phyloP scores from a whole-genome alignment of 2,888 invertebrate genomes.

The Drosophila nigritarsus region DNA sequence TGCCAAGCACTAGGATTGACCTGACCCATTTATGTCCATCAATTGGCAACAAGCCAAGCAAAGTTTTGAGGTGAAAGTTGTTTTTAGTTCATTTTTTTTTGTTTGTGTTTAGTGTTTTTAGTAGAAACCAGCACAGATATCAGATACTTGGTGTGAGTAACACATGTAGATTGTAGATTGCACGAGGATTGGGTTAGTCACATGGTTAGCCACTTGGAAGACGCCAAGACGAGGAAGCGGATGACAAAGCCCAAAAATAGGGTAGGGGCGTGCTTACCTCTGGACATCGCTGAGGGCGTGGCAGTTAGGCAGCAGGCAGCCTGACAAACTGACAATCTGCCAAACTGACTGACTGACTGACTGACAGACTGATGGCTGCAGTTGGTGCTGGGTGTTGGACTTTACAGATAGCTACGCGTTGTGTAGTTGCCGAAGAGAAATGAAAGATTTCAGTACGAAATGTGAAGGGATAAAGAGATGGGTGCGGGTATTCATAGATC shows the following conservation, averaged over 20 bases:
- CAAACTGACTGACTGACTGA: conserved; percentile 17
- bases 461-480: conserved; percentile 17
- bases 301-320: conserved; percentile 14
- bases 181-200: conserved; percentile 41
- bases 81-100: conserved; percentile 37
- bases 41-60: conserved; percentile 40
- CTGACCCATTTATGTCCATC: conserved; percentile 35
- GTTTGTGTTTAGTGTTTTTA: conserved; percentile 44
- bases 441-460: conserved; percentile 44
- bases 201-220: conserved; percentile 44
- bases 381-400: conserved; percentile 27
- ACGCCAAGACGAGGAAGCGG: conserved; percentile 44
- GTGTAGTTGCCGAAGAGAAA: conserved; percentile 57
- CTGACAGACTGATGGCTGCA: conserved; percentile 31
- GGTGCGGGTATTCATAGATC: conserved; percentile 8
- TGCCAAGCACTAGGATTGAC: conserved; percentile 13
- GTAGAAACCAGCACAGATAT: conserved; percentile 39
- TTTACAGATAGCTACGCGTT: conserved; percentile 69
- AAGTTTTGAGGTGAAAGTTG: conserved; percentile 33
- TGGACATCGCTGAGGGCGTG: conserved; percentile 37
- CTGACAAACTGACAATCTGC: conserved; percentile 1
- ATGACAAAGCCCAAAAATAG: conserved; percentile 34
- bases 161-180: conserved; percentile 25
- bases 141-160: conserved; percentile 26
- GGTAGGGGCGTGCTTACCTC: conserved; percentile 44